Percentiles rank a stretch among this genome's conserved stretches.
Evolutionary conservation across 2,888 invertebrate genomes (phyloP).

Genomic region (Zaprionus bogoriensis): DNA sequence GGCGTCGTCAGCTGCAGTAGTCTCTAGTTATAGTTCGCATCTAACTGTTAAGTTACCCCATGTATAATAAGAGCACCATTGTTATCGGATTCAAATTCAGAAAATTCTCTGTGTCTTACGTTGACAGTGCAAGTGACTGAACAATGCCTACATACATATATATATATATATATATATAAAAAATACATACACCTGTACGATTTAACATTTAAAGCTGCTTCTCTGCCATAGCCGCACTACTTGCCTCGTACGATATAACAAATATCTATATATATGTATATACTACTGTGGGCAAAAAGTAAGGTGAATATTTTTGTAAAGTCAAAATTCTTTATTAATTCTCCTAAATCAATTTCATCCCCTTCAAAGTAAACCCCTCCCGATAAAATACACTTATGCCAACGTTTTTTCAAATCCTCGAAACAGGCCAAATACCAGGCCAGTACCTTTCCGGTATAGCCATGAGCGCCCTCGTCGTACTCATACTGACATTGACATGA

Average conservation of each 20-base stretch:
- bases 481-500: no score
- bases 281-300: no score
- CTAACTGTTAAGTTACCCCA: slow-evolving; percentile 15
- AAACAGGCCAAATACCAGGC: no score
- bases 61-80: slow-evolving; percentile 32
- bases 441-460: no score
- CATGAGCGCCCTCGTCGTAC: no score
- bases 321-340: no score
- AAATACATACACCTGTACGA: no score
- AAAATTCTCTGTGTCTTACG: slow-evolving; percentile 52
- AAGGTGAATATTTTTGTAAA: no score
- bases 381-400: background rate
- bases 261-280: no score
- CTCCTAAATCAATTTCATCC: no score
- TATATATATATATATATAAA: slow-evolving; percentile 9
- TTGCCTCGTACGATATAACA: no score
- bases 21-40: slow-evolving; percentile 38
- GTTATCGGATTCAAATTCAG: slow-evolving; percentile 38
- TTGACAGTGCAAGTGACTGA: slow-evolving; percentile 57
- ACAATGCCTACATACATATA: slow-evolving; percentile 26
- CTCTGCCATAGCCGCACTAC: slow-evolving; percentile 27
- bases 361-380: background rate
- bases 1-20: background rate
- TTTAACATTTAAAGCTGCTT: slow-evolving; percentile 32
- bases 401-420: no score